Evolutionary conservation across 2,888 invertebrate genomes (phyloP).

Genomic region (Aphidoletes aphidimyza): DNA sequence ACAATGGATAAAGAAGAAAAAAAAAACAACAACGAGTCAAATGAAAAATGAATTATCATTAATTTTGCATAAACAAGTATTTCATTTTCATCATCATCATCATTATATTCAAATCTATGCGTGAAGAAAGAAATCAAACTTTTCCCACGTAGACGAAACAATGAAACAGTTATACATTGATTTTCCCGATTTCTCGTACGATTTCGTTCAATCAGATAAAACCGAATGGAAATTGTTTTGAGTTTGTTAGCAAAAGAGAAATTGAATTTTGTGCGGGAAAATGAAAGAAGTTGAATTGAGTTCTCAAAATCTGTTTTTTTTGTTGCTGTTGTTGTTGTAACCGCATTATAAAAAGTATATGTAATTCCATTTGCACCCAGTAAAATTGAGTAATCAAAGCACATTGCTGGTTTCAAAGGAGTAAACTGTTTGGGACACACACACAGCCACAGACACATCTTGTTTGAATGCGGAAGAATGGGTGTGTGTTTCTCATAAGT

Average conservation of each 20-base stretch:
- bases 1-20: too few species aligned
- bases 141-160: neutral
- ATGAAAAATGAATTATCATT: conserved; percentile 16
- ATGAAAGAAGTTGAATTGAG: neutral
- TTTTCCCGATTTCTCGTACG: neutral
- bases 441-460: too few species aligned
- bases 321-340: too few species aligned
- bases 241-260: too few species aligned
- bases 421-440: too few species aligned
- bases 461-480: neutral
- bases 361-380: neutral
- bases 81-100: neutral
- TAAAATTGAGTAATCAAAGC: neutral
- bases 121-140: neutral
- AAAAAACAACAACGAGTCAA: too few species aligned
- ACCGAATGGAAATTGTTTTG: neutral
- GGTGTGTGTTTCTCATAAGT: neutral
- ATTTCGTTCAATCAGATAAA: neutral
- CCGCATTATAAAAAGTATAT: neutral
- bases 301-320: too few species aligned
- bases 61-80: conserved; percentile 26
- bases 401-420: neutral
- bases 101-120: neutral
- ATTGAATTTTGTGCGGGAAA: neutral
- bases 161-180: neutral